Evolutionary conservation across 2,888 invertebrate species (phyloP), one percentile per base, ranked within the genome.

Genomic region (Onchidella celtica): DNA sequence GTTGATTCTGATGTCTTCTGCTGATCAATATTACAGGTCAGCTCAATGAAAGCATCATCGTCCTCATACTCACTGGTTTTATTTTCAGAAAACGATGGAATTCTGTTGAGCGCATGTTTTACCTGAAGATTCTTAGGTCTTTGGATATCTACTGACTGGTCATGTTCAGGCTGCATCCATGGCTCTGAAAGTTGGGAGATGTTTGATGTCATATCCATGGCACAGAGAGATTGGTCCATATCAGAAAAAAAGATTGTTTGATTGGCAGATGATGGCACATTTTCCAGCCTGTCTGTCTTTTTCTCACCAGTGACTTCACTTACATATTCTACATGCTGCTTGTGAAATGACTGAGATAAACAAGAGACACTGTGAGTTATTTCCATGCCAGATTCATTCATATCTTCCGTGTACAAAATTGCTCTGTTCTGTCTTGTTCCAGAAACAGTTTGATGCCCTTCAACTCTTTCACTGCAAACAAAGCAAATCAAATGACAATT

Each of bases 151-250:
- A 34, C 59, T 2, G 24, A 34, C 4, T 57, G n/a, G 34, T 14
- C 47, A 29, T 17, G 29, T 24, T 55, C 55, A 14, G n/a, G 6
- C 29, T 78, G 78, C 14, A 57, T 14, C 4, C 57, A 34, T 9
- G 78, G 70, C 40, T 79, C 29, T 3, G 69, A 36, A 36, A 77
- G 32, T 21, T 77, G 66, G 17, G 69, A 59, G 14, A 57, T 57
- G 21, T 79, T 79, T 0, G 78, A 36, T 63, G 70, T 79, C 29
- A 79, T 34, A 11, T 79, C 78, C 78, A 79, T 79, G 32, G 9
- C 32, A 21, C 70, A 70, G 36, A 29, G 70, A 59, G 38, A 59
- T 24, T 70, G 40, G n/a, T 79, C 78, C 21, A 61, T 32, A 11
- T 70, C 40, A 38, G 59, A 40, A 36, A 61, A 79, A 21, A 70